phyloP scores from a whole-genome alignment of 2,888 invertebrate species.

The Pandemis corylana region DNA sequence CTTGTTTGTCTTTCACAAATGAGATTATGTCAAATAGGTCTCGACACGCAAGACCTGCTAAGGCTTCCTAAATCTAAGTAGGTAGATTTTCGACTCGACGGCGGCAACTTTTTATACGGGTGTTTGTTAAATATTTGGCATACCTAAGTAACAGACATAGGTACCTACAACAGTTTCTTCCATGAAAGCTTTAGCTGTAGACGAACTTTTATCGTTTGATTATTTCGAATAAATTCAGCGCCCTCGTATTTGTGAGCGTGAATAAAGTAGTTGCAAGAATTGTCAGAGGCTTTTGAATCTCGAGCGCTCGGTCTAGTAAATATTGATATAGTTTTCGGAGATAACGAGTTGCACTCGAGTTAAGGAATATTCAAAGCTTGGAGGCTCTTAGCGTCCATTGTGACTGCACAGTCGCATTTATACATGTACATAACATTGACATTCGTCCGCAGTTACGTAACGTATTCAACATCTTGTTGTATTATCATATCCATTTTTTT shows the following conservation, averaged over 20 bases:
- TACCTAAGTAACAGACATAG: not conserved
- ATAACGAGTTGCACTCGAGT: conserved; percentile 68
- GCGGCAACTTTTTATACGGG: not conserved
- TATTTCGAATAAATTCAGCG: conserved; percentile 25
- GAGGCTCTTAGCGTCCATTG: conserved; percentile 27
- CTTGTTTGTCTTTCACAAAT: conserved; percentile 33
- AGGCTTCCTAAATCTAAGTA: conserved; percentile 31
- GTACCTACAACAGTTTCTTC: not conserved
- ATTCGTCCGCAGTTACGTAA: conserved; percentile 13
- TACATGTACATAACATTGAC: conserved; percentile 21
- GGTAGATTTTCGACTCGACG: not conserved
- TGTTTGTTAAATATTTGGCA: not conserved
- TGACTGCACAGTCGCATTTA: conserved; percentile 33
- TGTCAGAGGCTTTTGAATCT: conserved; percentile 47
- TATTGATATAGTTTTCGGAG: conserved; percentile 58
- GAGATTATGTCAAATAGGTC: conserved; percentile 35
- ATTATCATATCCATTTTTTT: conserved; percentile 17
- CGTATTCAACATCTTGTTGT: conserved; percentile 8
- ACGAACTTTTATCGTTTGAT: not conserved
- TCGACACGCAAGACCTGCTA: conserved; percentile 18
- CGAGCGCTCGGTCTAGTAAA: conserved; percentile 61
- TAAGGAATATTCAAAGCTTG: conserved; percentile 36
- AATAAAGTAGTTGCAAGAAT: conserved; percentile 31
- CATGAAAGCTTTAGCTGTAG: not conserved
- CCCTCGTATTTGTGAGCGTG: conserved; percentile 9